These are phyloP conservation scores for Sinocyclocheilus anophthalmus DNA, from an alignment of 2,113 vertebrate genomes.

Conservation along the genomic window DNA sequence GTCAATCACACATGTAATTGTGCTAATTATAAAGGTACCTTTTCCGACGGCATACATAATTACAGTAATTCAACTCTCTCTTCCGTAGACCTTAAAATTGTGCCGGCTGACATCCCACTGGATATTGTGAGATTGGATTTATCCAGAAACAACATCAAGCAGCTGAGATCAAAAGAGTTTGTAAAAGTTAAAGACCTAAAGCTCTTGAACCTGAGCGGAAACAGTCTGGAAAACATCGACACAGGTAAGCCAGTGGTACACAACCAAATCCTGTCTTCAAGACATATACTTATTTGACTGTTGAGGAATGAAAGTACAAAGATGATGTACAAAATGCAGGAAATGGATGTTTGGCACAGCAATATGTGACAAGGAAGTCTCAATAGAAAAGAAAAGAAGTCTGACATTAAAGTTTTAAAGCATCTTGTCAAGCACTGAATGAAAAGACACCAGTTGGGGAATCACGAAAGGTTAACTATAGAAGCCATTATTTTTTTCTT, in stretches of 20 bases:
- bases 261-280: not conserved
- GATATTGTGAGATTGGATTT: constrained; percentile 91
- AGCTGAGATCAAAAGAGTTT: constrained; percentile 87
- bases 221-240: constrained; percentile 84
- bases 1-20: not conserved
- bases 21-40: not conserved
- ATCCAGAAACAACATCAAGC: constrained; percentile 87
- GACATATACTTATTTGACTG: not conserved
- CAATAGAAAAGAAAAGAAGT: not conserved
- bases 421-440: not conserved
- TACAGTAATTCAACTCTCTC: not conserved
- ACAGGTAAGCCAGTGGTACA: constrained; percentile 78
- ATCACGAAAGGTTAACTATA: not conserved
- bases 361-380: not conserved
- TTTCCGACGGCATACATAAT: not conserved
- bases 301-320: too few species aligned
- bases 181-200: constrained; percentile 88
- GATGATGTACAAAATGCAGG: not conserved
- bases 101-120: constrained; percentile 86
- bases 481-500: not conserved
- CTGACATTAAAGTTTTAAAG: not conserved
- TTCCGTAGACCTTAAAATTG: constrained; percentile 82
- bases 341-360: not conserved
- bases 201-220: constrained; percentile 90
- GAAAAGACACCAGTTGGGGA: not conserved